Evolutionary conservation across 2,888 invertebrate genomes (phyloP).

Genomic region (Dryococelus australis): DNA sequence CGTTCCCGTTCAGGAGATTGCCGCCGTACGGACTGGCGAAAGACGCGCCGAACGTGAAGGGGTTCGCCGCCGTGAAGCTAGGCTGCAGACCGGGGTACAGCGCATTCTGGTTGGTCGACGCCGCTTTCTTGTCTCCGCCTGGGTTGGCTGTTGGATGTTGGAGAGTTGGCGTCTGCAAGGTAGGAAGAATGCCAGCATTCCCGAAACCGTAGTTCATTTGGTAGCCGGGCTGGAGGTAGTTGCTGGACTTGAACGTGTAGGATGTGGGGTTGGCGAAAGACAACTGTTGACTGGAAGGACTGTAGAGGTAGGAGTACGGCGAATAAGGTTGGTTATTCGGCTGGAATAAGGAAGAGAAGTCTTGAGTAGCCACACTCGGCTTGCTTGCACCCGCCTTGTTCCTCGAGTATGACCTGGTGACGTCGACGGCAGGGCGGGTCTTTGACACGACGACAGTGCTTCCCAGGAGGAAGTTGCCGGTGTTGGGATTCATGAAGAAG

Average conservation of each 20-base stretch:
- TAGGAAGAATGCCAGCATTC: background rate
- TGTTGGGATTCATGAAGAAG: background rate
- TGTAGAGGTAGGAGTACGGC: background rate
- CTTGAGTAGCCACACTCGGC: background rate
- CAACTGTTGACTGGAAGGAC: background rate
- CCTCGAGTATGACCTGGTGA: background rate
- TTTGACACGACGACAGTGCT: background rate
- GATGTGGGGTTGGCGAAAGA: background rate
- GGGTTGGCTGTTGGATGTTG: background rate
- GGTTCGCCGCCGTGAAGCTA: background rate
- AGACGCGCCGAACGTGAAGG: background rate
- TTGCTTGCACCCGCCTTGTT: background rate
- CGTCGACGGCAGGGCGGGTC: background rate
- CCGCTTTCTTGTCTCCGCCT: background rate
- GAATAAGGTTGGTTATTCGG: background rate
- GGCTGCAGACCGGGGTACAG: background rate
- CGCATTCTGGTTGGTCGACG: background rate
- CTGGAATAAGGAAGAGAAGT: background rate
- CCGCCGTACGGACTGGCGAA: background rate
- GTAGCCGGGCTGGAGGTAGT: background rate
- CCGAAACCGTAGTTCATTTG: background rate
- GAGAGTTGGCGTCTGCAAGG: background rate
- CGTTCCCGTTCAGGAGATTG: conserved; percentile 18
- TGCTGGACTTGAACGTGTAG: background rate
- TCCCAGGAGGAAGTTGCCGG: background rate